A percentile compares a stretch with the other conserved stretches of the same genome.
Evolutionary conservation across 2,888 invertebrate genomes (phyloP).

Genomic region (Leptopilina myrica): DNA sequence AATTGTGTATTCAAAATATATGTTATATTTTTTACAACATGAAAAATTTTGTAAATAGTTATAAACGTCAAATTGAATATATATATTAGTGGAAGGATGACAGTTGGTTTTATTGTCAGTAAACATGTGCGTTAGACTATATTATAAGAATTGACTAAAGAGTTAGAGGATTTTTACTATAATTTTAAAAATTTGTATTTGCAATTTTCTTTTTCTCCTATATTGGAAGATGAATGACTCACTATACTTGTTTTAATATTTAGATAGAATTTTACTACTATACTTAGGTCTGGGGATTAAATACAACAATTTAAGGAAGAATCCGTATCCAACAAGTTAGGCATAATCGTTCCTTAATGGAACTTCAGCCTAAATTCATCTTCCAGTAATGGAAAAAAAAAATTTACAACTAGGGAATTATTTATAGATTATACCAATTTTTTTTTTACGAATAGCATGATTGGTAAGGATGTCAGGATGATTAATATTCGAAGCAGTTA

Average conservation of each 20-base stretch:
- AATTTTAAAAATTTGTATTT: constrained; percentile 30
- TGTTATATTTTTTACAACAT: constrained; percentile 77
- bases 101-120: constrained; percentile 62
- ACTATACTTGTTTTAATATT: too few relatives aligned
- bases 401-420: too few relatives aligned
- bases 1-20: constrained; percentile 74
- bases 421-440: too few relatives aligned
- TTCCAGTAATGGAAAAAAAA: too few relatives aligned
- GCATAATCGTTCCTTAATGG: too few relatives aligned
- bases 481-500: constrained; percentile 19
- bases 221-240: too few relatives aligned
- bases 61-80: constrained; percentile 73
- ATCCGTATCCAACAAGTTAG: too few relatives aligned
- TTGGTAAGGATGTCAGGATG: constrained; percentile 37
- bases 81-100: constrained; percentile 62
- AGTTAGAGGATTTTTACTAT: constrained; percentile 28
- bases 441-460: constrained; percentile 40
- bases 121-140: constrained; percentile 68
- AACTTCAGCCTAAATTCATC: too few relatives aligned
- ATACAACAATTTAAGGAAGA: too few relatives aligned
- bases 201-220: too few relatives aligned
- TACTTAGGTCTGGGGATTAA: too few relatives aligned
- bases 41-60: constrained; percentile 75
- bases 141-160: constrained; percentile 36
- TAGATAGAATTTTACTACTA: too few relatives aligned